A percentile compares a stretch with the other conserved stretches of the same genome.
These are phyloP conservation scores for Microcebus jonahi DNA, from an alignment of 2,113 vertebrate species.

Conservation along the genomic window DNA sequence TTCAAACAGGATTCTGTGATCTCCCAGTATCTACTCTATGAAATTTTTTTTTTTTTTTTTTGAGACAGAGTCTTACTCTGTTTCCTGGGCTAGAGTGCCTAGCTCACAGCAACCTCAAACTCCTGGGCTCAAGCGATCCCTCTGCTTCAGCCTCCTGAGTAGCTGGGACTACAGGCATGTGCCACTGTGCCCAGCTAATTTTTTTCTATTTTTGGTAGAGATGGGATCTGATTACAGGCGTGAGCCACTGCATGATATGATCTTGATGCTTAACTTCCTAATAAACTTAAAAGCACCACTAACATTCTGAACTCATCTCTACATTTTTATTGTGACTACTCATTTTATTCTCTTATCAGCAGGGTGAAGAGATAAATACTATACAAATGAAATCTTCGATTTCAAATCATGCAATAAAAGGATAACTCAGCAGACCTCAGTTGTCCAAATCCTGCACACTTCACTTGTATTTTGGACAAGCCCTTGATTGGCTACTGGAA, in stretches of 20 bases:
- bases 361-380: neutral
- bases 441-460: neutral
- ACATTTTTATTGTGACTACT: neutral
- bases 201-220: too few relatives aligned
- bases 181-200: too few relatives aligned
- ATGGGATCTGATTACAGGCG: too few relatives aligned
- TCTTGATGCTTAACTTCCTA: neutral
- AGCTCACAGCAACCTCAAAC: too few relatives aligned
- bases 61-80: too few relatives aligned
- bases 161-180: too few relatives aligned
- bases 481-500: neutral
- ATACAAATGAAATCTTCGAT: neutral
- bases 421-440: neutral
- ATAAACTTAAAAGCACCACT: neutral
- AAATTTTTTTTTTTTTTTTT: too few relatives aligned
- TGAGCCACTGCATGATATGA: too few relatives aligned
- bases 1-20: neutral
- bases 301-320: neutral
- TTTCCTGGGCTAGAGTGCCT: too few relatives aligned
- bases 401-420: neutral
- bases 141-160: too few relatives aligned
- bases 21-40: neutral
- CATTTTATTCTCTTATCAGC: neutral
- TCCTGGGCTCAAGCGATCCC: too few relatives aligned
- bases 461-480: neutral